Evolutionary conservation across 2,888 invertebrate genomes (phyloP).

Genomic region (Mythimna vitellina): DNA sequence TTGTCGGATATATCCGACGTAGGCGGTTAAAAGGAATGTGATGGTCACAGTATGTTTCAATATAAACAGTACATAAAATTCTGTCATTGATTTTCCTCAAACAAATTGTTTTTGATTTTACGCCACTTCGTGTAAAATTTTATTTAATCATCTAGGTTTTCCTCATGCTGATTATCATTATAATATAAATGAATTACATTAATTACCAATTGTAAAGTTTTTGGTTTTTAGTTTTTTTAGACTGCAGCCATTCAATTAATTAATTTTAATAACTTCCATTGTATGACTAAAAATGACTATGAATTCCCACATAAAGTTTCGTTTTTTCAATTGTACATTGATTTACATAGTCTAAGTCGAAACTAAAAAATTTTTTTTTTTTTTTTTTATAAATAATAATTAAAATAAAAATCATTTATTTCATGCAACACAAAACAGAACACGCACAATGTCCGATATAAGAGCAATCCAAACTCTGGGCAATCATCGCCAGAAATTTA

Average conservation of each 20-base stretch:
- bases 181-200: neutral
- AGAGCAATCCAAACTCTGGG: too few relatives aligned
- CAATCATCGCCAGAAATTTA: too few relatives aligned
- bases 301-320: neutral
- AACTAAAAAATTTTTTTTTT: too few relatives aligned
- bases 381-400: too few relatives aligned
- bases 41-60: neutral
- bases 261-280: constrained; percentile 9
- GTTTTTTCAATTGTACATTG: too few relatives aligned
- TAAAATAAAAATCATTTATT: too few relatives aligned
- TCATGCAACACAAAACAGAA: too few relatives aligned
- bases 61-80: too few relatives aligned
- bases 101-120: neutral
- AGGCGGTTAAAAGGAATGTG: too few relatives aligned
- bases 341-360: too few relatives aligned
- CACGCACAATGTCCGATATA: too few relatives aligned
- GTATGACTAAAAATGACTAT: neutral
- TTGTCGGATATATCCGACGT: too few relatives aligned
- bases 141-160: neutral
- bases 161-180: neutral
- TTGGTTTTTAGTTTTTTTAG: neutral
- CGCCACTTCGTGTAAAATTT: neutral
- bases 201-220: neutral
- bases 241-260: neutral
- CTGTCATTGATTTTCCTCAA: neutral